Evolutionary conservation across 2,888 invertebrate genomes (phyloP).

Genomic region (Rhagonycha lutea): DNA sequence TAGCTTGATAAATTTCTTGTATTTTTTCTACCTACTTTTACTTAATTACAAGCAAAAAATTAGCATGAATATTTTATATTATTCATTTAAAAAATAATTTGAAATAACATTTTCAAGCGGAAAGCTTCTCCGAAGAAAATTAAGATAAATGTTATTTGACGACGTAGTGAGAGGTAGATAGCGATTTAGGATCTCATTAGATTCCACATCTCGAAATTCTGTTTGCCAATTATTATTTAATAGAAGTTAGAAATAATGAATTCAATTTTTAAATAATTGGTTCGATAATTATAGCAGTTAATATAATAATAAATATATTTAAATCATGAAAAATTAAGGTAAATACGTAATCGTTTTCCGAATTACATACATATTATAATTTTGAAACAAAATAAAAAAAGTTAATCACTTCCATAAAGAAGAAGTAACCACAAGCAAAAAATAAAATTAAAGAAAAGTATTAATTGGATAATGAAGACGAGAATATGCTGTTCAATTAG

Average conservation of each 20-base stretch:
- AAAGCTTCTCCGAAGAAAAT: conserved; percentile 21
- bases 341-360: background rate
- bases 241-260: conserved; percentile 31
- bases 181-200: conserved; percentile 27
- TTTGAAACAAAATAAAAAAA: background rate
- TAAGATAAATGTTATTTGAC: conserved; percentile 25
- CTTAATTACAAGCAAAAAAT: conserved; percentile 7
- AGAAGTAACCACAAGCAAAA: conserved; percentile 8
- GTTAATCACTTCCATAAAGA: background rate
- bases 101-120: conserved; percentile 15
- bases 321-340: background rate
- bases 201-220: conserved; percentile 25
- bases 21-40: background rate
- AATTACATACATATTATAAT: background rate
- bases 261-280: background rate
- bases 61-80: background rate
- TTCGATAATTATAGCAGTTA: background rate
- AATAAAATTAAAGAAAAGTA: conserved; percentile 35
- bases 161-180: conserved; percentile 16
- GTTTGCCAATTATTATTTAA: conserved; percentile 34
- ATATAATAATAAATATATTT: background rate
- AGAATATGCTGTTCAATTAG: conserved; percentile 43
- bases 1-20: background rate
- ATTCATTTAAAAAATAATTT: conserved; percentile 1
- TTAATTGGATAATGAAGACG: conserved; percentile 44